phyloP scores from a whole-genome alignment of 2,797 vertebrate species.

The Naso thynnoides region DNA sequence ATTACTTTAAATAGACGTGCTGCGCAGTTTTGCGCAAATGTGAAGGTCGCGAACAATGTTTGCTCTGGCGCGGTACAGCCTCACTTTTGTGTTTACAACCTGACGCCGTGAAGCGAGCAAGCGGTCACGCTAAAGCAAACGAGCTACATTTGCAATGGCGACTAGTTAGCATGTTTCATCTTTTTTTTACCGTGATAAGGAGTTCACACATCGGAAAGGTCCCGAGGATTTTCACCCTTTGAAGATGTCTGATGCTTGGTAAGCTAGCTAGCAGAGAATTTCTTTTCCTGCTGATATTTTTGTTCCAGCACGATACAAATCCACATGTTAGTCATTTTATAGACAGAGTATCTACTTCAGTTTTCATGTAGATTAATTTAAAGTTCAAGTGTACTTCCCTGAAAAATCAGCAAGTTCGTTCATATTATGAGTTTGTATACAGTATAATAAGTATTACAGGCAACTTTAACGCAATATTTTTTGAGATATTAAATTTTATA shows the following conservation, averaged over 20 bases:
- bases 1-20: background rate
- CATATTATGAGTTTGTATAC: too few relatives aligned
- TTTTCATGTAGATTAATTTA: background rate
- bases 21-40: slow-evolving; percentile 55
- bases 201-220: background rate
- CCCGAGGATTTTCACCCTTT: background rate
- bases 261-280: slow-evolving; percentile 45
- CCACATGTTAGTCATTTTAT: background rate
- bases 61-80: slow-evolving; percentile 47
- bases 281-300: background rate
- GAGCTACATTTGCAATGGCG: background rate
- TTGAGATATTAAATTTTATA: background rate
- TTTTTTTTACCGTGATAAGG: background rate
- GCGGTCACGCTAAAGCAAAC: background rate
- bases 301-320: background rate
- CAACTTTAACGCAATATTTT: background rate
- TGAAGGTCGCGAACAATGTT: slow-evolving; percentile 45
- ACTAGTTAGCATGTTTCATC: background rate
- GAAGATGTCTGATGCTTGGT: slow-evolving; percentile 82
- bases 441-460: background rate
- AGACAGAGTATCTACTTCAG: accelerated
- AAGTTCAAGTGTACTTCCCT: background rate
- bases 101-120: background rate
- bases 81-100: slow-evolving; percentile 48
- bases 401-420: too few relatives aligned